phyloP scores from a whole-genome alignment of 2,797 vertebrate species.

The Thripadectes ignobilis region DNA sequence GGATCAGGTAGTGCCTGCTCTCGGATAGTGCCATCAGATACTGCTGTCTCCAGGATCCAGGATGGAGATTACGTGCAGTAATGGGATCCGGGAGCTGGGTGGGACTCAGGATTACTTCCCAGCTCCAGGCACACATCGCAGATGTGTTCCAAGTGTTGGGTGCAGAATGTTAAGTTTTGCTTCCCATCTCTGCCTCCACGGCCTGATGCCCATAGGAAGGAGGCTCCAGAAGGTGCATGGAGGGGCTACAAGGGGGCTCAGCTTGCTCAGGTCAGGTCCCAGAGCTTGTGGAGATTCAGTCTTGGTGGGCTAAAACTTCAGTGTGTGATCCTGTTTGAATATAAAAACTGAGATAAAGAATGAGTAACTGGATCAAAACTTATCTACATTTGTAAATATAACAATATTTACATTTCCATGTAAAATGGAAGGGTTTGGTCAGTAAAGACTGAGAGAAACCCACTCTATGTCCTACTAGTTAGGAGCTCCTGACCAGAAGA shows the following conservation, averaged over 20 bases:
- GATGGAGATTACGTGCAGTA: neutral
- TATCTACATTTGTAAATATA: neutral
- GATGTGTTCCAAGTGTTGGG: neutral
- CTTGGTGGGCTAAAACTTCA: rapidly evolving
- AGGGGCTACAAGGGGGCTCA: rapidly evolving
- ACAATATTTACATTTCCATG: neutral
- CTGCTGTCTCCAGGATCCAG: neutral
- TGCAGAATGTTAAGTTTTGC: neutral
- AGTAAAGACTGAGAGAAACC: neutral
- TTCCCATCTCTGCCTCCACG: neutral
- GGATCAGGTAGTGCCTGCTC: neutral
- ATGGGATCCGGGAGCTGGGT: neutral
- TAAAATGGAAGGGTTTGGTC: neutral
- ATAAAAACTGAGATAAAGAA: neutral
- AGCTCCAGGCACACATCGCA: rapidly evolving
- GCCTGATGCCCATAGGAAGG: neutral
- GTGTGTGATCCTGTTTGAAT: neutral
- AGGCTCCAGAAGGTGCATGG: neutral
- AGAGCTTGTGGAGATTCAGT: neutral
- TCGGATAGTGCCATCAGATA: neutral
- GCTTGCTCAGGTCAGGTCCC: neutral
- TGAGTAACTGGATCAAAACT: neutral
- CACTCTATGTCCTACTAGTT: neutral
- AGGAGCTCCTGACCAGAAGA: neutral
- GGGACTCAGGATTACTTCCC: neutral